Evolutionary conservation across 2,888 invertebrate species (phyloP).

Genomic region (Kuschelorhynchus macadamiae): DNA sequence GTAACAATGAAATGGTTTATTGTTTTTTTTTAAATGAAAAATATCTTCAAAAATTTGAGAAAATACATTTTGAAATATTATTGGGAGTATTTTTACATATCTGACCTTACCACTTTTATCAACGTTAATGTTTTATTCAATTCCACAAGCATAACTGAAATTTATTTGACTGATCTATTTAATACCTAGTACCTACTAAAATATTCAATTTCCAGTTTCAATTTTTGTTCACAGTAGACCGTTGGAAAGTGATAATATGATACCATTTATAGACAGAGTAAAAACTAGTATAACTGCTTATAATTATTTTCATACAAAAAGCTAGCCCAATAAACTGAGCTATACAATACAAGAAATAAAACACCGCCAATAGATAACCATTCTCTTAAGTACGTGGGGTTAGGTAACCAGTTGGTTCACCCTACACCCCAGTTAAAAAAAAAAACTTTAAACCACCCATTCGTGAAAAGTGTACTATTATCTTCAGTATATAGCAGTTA

Average conservation of each 20-base stretch:
- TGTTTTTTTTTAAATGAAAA: no score
- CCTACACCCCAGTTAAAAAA: slow-evolving; percentile 16
- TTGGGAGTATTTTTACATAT: no score
- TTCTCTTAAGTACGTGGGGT: slow-evolving; percentile 9
- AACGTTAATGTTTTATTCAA: no score
- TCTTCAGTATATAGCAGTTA: slow-evolving; percentile 23
- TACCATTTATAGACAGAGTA: background rate
- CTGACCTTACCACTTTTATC: no score
- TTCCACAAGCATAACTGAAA: no score
- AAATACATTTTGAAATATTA: no score
- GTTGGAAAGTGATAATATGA: background rate
- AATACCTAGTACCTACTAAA: no score
- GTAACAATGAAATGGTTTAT: no score
- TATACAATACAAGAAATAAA: slow-evolving; percentile 34
- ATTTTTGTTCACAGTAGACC: background rate
- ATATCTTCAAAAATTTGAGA: no score
- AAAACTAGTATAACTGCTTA: slow-evolving; percentile 25
- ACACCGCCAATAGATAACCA: slow-evolving; percentile 29
- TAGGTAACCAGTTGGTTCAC: slow-evolving; percentile 36
- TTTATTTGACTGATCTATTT: no score
- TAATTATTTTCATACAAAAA: slow-evolving; percentile 30
- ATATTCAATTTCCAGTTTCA: no score
- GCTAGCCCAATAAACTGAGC: slow-evolving; percentile 19
- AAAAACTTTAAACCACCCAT: slow-evolving; percentile 33
- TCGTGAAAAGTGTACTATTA: slow-evolving; percentile 41